Base-by-base conservation (phyloP, 2,888 invertebrate genomes). In the Stratiomys singularior region DNA sequence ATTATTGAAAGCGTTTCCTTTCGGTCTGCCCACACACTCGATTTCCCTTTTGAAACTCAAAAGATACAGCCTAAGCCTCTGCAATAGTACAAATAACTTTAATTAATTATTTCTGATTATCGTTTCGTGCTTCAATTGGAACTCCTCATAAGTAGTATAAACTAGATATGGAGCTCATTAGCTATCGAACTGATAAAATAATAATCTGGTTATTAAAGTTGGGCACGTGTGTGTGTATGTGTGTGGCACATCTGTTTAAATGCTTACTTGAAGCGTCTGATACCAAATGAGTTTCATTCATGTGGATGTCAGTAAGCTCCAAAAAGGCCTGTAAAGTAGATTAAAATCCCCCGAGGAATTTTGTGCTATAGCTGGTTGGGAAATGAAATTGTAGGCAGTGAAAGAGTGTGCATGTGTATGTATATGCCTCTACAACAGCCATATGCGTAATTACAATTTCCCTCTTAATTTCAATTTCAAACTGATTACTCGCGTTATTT, bases 401-500 rank as follows among this genome's bases (percentile, higher is more conserved):
- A 5, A 7, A 67, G 13, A 69, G 13, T 47, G n/a, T n/a, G n/a
- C n/a, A n/a, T n/a, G n/a, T n/a, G n/a, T n/a, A n/a, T n/a, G n/a
- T n/a, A n/a, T n/a, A n/a, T n/a, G 69, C 46, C 30, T 47, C 15
- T 23, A 69, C 69, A n/a, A 11, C 69, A 3, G 7, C 46, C 69
- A 67, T 67, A 46, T 67, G 67, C 46, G 67, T 47, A 69, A 69
- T 69, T 69, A 69, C 47, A 25, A 47, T 47, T 69, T 69, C 25
- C 69, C 69, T 69, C 27, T 69, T 69, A 47, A 69, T 69, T 69
- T 69, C 69, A 69, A 69, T 69, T 69, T 69, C 23, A 69, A 69
- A 47, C 69, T 0, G 23, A 69, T 47, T 47, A 69, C 23, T 47
- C 4, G 69, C 15, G 25, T 46, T 69, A 47, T 69, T 69, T 69